Conservation (phyloP, 2,797 vertebrate genomes). For the Loris lydekkerianus region DNA sequence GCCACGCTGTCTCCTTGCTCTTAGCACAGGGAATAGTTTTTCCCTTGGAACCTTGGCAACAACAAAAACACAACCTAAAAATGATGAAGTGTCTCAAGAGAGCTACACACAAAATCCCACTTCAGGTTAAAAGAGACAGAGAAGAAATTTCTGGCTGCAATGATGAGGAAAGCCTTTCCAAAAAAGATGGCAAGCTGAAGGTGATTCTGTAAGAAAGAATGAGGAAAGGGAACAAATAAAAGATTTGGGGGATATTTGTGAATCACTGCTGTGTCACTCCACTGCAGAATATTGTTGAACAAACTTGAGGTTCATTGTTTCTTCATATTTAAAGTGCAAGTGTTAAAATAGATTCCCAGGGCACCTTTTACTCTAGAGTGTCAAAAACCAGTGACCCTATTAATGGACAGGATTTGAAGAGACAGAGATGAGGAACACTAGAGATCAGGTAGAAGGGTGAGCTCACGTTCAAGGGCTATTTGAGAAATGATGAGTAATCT, state of each 20-base stretch:
- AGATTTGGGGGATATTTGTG: not conserved
- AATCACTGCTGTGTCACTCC: not conserved
- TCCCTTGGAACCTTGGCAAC: constrained; percentile 55
- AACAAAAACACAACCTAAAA: constrained; percentile 59
- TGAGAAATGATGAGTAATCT: not conserved
- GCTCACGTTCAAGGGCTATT: not conserved
- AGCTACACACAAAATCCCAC: constrained; percentile 18
- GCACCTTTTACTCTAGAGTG: not conserved
- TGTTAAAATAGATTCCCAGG: not conserved
- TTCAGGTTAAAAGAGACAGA: constrained; percentile 4
- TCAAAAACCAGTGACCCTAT: not conserved
- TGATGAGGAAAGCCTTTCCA: constrained; percentile 4
- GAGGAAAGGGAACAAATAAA: not conserved
- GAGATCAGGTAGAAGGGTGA: not conserved
- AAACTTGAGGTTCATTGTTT: not conserved
- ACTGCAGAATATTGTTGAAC: not conserved
- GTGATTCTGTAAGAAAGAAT: constrained; percentile 24
- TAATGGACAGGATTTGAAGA: not conserved
- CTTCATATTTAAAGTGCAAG: constrained; percentile 20
- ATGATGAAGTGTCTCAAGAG: not conserved
- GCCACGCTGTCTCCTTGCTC: not conserved
- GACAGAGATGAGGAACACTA: not conserved
- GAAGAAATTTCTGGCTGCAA: not conserved
- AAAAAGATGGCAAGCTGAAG: not conserved
- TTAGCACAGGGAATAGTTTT: constrained; percentile 1